phyloP scores from a whole-genome alignment of 2,888 invertebrate genomes.

The Xestia xanthographa region DNA sequence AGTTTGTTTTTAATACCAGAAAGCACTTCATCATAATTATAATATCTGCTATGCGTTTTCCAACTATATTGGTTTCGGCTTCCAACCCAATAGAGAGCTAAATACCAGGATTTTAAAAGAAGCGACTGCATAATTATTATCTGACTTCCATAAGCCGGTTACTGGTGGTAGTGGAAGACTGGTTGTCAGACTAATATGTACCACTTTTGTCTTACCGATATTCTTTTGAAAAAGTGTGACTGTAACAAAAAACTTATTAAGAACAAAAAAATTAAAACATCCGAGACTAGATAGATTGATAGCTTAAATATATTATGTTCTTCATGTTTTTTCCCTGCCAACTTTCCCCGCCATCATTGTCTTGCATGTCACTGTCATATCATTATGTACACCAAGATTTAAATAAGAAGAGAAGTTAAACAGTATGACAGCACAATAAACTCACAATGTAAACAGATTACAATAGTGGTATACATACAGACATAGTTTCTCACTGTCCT shows the following conservation, averaged over 20 bases:
- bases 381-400: slow-evolving; percentile 29
- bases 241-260: background rate
- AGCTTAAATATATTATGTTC: background rate
- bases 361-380: slow-evolving; percentile 24
- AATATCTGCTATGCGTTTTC: background rate
- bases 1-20: too few species aligned
- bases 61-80: background rate
- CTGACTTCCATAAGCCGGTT: background rate
- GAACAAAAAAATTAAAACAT: background rate
- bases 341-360: slow-evolving; percentile 24
- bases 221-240: background rate
- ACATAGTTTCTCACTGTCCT: slow-evolving; percentile 80
- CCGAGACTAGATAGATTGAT: background rate
- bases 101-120: background rate
- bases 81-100: background rate
- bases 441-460: slow-evolving; percentile 63
- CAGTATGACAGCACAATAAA: slow-evolving; percentile 62
- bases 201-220: background rate
- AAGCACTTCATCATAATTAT: background rate
- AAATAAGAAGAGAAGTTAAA: slow-evolving; percentile 55
- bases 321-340: background rate
- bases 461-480: slow-evolving; percentile 66
- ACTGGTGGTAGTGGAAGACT: background rate
- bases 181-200: background rate
- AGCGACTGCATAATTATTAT: background rate